Percentiles rank a stretch among this genome's conserved stretches.
Evolutionary conservation across 2,888 invertebrate genomes (phyloP).

Genomic region (Mythimna impura): DNA sequence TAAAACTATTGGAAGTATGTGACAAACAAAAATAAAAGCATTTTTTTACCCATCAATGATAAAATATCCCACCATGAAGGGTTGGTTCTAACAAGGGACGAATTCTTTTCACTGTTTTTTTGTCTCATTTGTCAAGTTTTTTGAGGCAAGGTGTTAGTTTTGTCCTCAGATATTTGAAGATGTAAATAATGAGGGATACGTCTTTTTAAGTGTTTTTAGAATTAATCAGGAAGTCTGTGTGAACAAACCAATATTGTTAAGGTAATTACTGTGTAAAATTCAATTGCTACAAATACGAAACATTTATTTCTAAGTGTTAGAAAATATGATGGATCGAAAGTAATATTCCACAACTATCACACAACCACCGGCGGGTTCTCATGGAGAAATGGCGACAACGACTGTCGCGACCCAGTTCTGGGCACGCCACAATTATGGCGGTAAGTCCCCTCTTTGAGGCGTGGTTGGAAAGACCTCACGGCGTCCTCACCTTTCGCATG

Average conservation of each 20-base stretch:
- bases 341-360: too few species aligned
- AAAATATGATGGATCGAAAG: neutral
- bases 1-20: slow-evolving; percentile 38
- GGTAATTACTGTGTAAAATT: neutral
- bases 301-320: neutral
- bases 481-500: too few species aligned
- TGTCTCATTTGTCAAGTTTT: slow-evolving; percentile 79
- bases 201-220: slow-evolving; percentile 17
- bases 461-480: too few species aligned
- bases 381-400: too few species aligned
- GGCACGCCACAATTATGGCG: too few species aligned
- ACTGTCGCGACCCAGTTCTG: too few species aligned
- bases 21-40: slow-evolving; percentile 51
- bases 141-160: slow-evolving; percentile 55
- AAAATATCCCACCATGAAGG: slow-evolving; percentile 58
- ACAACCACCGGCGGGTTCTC: too few species aligned
- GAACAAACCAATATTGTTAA: neutral
- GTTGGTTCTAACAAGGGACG: slow-evolving; percentile 70
- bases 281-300: neutral
- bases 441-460: too few species aligned
- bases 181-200: slow-evolving; percentile 34
- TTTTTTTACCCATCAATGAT: slow-evolving; percentile 46
- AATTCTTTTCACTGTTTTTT: slow-evolving; percentile 71
- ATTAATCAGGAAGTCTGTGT: slow-evolving; percentile 19
- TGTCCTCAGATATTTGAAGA: slow-evolving; percentile 38